These are phyloP conservation scores for Ophion costatus DNA, from an alignment of 2,888 invertebrate genomes.

Conservation along the genomic window DNA sequence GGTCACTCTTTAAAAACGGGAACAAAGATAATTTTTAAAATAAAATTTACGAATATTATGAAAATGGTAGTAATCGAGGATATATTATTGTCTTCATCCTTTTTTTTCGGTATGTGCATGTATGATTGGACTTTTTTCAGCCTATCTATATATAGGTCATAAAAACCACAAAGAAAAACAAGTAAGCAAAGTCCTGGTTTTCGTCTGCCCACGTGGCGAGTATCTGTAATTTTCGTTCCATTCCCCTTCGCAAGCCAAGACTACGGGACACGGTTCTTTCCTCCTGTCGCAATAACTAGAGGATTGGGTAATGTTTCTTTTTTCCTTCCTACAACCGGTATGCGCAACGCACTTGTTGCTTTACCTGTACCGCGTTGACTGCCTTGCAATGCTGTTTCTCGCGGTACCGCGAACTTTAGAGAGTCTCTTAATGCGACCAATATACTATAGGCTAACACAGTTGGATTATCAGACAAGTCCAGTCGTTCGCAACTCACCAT, in stretches of 20 bases:
- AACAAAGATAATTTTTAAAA: too few relatives aligned
- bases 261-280: slow-evolving; percentile 34
- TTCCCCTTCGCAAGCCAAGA: slow-evolving; percentile 24
- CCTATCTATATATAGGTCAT: neutral
- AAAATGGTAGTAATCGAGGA: too few relatives aligned
- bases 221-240: slow-evolving; percentile 12
- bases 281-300: slow-evolving; percentile 59
- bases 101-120: too few relatives aligned
- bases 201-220: neutral
- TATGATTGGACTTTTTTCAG: too few relatives aligned
- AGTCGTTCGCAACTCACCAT: neutral
- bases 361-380: slow-evolving; percentile 40
- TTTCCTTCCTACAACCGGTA: slow-evolving; percentile 43
- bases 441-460: neutral
- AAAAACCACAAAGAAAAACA: neutral
- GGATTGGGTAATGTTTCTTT: slow-evolving; percentile 58
- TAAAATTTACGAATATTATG: too few relatives aligned
- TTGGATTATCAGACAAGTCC: neutral
- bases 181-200: neutral
- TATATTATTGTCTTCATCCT: too few relatives aligned
- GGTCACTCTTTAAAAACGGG: too few relatives aligned
- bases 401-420: slow-evolving; percentile 51
- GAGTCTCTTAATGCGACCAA: neutral
- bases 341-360: slow-evolving; percentile 63
- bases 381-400: slow-evolving; percentile 9